Conservation (phyloP, 2,797 vertebrate species). For the Cyclopterus lumpus region DNA sequence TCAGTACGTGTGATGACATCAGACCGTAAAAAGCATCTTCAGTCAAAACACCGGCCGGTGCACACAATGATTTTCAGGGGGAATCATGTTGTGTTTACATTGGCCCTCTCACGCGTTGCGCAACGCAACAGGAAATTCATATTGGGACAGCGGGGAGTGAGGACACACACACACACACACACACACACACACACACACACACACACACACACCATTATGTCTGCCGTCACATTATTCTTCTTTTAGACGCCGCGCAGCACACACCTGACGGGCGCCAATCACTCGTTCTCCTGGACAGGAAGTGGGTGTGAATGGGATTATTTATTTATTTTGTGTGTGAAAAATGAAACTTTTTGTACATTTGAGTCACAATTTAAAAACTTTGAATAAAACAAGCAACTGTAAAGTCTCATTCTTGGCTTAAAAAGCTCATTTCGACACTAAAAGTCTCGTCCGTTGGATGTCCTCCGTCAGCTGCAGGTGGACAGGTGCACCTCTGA, state of each 20-base stretch:
- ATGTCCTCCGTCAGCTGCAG: conserved; percentile 24
- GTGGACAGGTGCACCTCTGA: conserved; percentile 16
- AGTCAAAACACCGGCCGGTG: conserved; percentile 4
- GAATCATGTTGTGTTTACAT: conserved; percentile 57
- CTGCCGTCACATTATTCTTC: conserved; percentile 16
- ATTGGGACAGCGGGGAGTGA: conserved; percentile 37
- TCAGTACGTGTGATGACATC: not conserved
- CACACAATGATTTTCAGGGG: conserved; percentile 24
- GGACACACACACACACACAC: not conserved
- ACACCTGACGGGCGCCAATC: conserved; percentile 7
- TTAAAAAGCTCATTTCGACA: not conserved
- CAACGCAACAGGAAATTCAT: conserved; percentile 53
- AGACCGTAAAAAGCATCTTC: conserved; percentile 8
- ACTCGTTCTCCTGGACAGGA: not conserved
- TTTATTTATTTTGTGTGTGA: no score
- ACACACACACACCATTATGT: not conserved
- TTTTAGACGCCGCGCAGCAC: conserved; percentile 4
- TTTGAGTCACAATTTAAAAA: no score
- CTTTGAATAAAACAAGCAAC: not conserved
- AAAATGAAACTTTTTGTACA: not conserved
- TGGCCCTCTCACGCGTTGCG: conserved; percentile 45
- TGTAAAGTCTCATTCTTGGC: not conserved
- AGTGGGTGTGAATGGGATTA: conserved; percentile 1
- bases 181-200: no score
- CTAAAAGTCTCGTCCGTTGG: not conserved